Conservation (phyloP, 1,140 invertebrate species). For the Panagrolaimus sp. region DNA sequence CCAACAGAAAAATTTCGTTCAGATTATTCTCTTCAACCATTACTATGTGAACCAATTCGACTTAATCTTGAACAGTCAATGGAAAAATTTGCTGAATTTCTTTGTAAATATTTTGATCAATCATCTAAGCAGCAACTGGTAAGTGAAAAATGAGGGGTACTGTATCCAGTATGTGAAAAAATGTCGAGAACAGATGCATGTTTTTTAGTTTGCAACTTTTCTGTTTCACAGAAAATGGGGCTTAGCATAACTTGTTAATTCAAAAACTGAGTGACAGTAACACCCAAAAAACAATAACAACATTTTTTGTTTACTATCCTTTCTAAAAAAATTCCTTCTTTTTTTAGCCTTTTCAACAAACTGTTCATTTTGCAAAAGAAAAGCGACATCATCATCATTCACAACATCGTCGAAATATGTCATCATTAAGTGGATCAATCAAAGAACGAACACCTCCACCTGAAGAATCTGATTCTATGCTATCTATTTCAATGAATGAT, state of each 20-base stretch:
- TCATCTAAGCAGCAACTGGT: not conserved
- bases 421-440: no score
- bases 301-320: no score
- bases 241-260: no score
- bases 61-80: not conserved
- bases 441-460: not conserved
- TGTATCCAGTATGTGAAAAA: no score
- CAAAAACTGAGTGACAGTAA: no score
- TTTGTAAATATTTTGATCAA: slow-evolving; percentile 13
- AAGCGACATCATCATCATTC: not conserved
- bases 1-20: not conserved
- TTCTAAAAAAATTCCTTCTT: no score
- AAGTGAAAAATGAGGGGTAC: no score
- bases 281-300: no score
- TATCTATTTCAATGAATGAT: not conserved
- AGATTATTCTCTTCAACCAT: not conserved
- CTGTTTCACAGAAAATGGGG: no score
- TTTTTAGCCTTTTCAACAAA: not conserved
- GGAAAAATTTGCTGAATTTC: not conserved
- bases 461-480: not conserved
- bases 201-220: no score
- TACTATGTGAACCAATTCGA: not conserved
- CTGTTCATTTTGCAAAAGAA: not conserved
- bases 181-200: no score
- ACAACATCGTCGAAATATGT: not conserved